phyloP scores from a whole-genome alignment of 2,113 vertebrate species.

The Ptilorrhoa leucosticta region DNA sequence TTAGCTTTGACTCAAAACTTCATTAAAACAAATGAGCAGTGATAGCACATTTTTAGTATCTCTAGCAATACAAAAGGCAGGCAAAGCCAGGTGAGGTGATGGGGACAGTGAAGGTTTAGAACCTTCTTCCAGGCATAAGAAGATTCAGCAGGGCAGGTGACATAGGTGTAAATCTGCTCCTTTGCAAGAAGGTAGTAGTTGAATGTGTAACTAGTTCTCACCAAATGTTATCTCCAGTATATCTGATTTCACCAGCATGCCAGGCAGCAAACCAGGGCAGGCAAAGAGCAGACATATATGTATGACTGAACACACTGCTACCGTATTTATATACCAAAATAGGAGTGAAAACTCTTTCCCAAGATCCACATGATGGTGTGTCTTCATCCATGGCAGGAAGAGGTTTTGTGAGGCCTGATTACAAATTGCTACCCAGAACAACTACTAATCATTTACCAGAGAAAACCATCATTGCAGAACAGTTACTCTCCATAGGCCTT shows the following conservation, averaged over 20 bases:
- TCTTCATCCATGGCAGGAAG: rapidly evolving
- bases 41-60: not conserved
- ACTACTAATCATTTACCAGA: not conserved
- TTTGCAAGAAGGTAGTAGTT: not conserved
- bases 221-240: not conserved
- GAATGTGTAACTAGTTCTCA: not conserved
- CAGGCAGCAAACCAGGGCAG: not conserved
- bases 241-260: not conserved
- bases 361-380: not conserved
- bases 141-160: not conserved
- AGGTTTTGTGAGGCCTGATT: not conserved
- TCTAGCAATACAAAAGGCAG: not conserved
- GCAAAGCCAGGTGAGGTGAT: not conserved
- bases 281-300: not conserved
- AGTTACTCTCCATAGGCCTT: not conserved
- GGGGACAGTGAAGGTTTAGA: not conserved
- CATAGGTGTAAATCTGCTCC: not conserved
- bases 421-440: not conserved
- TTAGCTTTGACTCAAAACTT: not conserved
- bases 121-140: rapidly evolving
- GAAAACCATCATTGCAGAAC: not conserved
- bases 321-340: not conserved
- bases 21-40: not conserved
- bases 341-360: not conserved
- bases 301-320: not conserved